Evolutionary conservation across 2,888 invertebrate genomes (phyloP), one percentile per base, ranked within the genome.

Genomic region (Ashinkailepas kermadecensis): DNA sequence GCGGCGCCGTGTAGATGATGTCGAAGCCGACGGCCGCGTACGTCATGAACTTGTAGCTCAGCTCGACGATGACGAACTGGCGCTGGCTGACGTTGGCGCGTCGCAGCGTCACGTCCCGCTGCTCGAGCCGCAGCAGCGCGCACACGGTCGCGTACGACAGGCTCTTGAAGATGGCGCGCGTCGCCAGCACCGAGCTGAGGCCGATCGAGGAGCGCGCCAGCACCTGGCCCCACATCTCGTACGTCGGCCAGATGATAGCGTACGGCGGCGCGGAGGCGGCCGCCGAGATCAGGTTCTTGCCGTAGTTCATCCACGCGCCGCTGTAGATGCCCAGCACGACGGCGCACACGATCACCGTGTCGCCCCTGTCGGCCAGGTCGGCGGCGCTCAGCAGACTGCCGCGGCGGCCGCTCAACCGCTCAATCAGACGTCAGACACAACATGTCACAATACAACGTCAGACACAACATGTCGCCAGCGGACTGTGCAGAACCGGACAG

Each of bases 281-380:
- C 0, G 87, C 87, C 89, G 92, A 90, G 86, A 91, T 90, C 12
- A 87, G 85, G n/a, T 94, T 94, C 21, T 92, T 89, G 87, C 92
- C 94, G 87, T 92, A 95, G 88, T 94, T 94, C 70, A 93, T 88
- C 96, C 95, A 96, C 10, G 94, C 91, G 39, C 95, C 96, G 6
- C 91, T 87, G 80, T 93, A 90, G 83, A 95, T 90, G 81, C 96
- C 96, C 2, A 92, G 91, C 84, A 92, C 92, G 10, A 94, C 94
- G 81, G 94, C 94, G 84, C 96, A 90, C 84, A 96, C 93, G 90
- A 95, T 93, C 2, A 95, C 92, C 0, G 96, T 96, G 88, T 97
- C 96, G 56, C 95, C 95, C 86, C 96, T 94, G 88, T 13, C 70
- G 54, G 54, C 18, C 18, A 62, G 62, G 13, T 15, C 39, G 39